Percentiles rank a stretch among this genome's conserved stretches.
These are phyloP conservation scores for Desoria tigrina DNA, from an alignment of 2,888 invertebrate species.

Conservation along the genomic window DNA sequence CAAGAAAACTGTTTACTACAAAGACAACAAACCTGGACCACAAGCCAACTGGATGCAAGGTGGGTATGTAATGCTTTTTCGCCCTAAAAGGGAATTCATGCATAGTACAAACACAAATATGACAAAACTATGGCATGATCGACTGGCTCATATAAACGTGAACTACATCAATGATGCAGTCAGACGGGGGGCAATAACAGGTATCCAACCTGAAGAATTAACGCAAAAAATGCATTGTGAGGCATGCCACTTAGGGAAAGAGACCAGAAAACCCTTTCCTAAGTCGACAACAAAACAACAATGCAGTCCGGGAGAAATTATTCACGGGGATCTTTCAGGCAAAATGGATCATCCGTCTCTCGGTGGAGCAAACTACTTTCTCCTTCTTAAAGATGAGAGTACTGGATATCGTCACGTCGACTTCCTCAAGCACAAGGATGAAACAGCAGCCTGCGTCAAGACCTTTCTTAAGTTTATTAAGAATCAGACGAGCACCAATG, in stretches of 20 bases:
- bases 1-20: slow-evolving; percentile 6
- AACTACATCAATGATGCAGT: slow-evolving; percentile 23
- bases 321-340: slow-evolving; percentile 34
- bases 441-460: slow-evolving; percentile 12
- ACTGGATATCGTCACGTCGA: slow-evolving; percentile 21
- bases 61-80: not conserved
- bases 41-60: slow-evolving; percentile 16
- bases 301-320: slow-evolving; percentile 20
- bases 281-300: not conserved
- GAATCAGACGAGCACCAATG: slow-evolving; percentile 27
- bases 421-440: slow-evolving; percentile 29
- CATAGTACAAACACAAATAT: slow-evolving; percentile 12
- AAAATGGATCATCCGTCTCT: slow-evolving; percentile 12
- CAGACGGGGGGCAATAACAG: slow-evolving; percentile 21
- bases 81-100: not conserved
- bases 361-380: slow-evolving; percentile 20
- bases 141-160: slow-evolving; percentile 29
- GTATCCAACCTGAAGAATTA: slow-evolving; percentile 14
- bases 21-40: slow-evolving; percentile 14
- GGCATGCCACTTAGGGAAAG: slow-evolving; percentile 12
- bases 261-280: slow-evolving; percentile 2
- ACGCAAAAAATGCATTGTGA: slow-evolving; percentile 8
- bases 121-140: slow-evolving; percentile 17
- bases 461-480: slow-evolving; percentile 23
- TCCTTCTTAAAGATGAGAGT: slow-evolving; percentile 34